These are phyloP conservation scores for Gnathonemus longibarbis DNA, from an alignment of 2,113 vertebrate genomes.

Conservation along the genomic window DNA sequence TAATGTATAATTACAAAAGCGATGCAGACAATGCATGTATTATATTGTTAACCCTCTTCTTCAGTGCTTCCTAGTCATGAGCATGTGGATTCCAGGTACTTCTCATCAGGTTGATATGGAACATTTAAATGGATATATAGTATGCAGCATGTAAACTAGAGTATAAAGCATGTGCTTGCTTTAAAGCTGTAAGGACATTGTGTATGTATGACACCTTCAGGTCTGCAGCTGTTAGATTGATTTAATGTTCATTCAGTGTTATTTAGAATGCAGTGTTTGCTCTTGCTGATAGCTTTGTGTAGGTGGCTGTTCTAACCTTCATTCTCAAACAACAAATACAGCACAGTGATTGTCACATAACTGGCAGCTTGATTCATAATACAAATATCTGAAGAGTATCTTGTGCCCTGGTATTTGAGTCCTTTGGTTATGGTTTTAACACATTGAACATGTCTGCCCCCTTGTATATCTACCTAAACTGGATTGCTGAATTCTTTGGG, in stretches of 20 bases:
- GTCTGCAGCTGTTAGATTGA: not conserved
- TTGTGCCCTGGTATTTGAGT: not conserved
- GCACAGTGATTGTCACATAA: not conserved
- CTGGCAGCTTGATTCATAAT: not conserved
- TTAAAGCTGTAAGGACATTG: not conserved
- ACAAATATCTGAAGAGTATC: slow-evolving; percentile 1
- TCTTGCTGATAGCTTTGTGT: not conserved
- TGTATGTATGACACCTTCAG: not conserved
- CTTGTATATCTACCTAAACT: too few relatives aligned
- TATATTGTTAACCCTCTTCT: too few relatives aligned
- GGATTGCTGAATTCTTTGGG: too few relatives aligned
- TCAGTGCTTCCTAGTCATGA: not conserved
- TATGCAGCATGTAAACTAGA: not conserved
- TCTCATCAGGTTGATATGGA: not conserved
- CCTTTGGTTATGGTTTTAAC: not conserved
- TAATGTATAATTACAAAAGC: not conserved
- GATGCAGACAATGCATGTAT: too few relatives aligned
- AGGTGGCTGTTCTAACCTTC: slow-evolving; percentile 6
- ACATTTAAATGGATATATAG: not conserved
- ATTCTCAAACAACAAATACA: not conserved
- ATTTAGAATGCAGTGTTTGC: not conserved
- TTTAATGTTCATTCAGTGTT: not conserved
- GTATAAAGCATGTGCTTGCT: not conserved
- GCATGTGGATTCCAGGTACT: not conserved
- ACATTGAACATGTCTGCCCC: not conserved